Base-by-base conservation (phyloP, 2,113 vertebrate genomes). In the Kryptolebias marmoratus region DNA sequence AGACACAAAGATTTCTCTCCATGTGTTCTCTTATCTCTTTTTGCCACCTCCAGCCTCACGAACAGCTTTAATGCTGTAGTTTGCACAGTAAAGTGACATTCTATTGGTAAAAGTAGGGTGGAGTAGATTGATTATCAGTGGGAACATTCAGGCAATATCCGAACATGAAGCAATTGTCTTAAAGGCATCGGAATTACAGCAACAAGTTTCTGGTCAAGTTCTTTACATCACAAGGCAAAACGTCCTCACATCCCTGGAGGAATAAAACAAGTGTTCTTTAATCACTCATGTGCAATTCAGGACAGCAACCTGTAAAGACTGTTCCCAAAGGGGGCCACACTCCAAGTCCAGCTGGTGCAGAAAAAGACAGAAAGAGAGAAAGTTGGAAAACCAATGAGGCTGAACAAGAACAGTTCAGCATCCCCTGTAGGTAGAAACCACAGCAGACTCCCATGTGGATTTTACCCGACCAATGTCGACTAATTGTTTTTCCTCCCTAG, bases 21-120 rank as follows among this genome's bases (percentile, higher is more conserved):
- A 5, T 64, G 30, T 39, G 39, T 56, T 36, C 49, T 42, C 68
- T 81, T 55, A 57, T 68, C 42, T 70, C 36, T 42, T n/a, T 62
- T 56, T 71, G 66, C 65, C 67, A 60, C 50, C 60, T 36, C 0
- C 71, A 54, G 56, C 30, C 30, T 77, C 53, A 54, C 71, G 64
- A 64, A 39, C 63, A 30, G n/a, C 48, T 53, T 45, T 27, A 53
- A 71, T 77, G 71, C 58, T 42, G 65, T 14, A 49, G 60, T 63
- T 50, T 67, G 27, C 63, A 49, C 31, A 22, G 11, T n/a, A 49
- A 44, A 63, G 15, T 31, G 4, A 15, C 54, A 16, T 10, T 22
- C 12, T 52, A 30, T 54, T 39, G 49, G 48, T 65, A 14, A 27
- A 5, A 6, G 14, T 22, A 9, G 42, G 56, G 48, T 18, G n/a